phyloP scores from a whole-genome alignment of 2,888 invertebrate species.

The Halocaridina rubra region DNA sequence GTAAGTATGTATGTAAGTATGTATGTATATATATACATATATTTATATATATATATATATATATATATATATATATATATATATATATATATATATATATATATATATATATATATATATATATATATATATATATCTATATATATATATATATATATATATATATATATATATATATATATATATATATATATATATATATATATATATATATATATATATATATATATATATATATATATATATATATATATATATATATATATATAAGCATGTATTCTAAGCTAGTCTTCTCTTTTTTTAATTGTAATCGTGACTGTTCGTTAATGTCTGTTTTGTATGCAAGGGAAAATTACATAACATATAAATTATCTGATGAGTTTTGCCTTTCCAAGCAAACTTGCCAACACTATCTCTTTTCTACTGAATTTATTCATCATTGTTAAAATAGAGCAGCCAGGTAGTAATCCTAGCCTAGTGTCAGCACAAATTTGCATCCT shows the following conservation, averaged over 20 bases:
- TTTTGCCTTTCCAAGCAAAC: not conserved
- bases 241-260: not conserved
- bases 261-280: not conserved
- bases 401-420: not conserved
- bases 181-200: not conserved
- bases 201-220: not conserved
- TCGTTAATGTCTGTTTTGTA: not conserved
- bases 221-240: not conserved
- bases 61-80: not conserved
- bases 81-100: not conserved
- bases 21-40: not conserved
- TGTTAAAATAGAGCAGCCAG: no score
- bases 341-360: not conserved
- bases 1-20: not conserved
- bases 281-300: not conserved
- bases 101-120: not conserved
- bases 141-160: not conserved
- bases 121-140: not conserved
- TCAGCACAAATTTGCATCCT: no score
- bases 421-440: not conserved
- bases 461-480: no score
- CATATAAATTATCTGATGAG: not conserved
- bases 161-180: not conserved
- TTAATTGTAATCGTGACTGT: not conserved
- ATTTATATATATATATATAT: not conserved